A percentile compares a stretch with the other conserved stretches of the same genome.
phyloP scores from a whole-genome alignment of 2,888 invertebrate species.

The Dynastes grantii region DNA sequence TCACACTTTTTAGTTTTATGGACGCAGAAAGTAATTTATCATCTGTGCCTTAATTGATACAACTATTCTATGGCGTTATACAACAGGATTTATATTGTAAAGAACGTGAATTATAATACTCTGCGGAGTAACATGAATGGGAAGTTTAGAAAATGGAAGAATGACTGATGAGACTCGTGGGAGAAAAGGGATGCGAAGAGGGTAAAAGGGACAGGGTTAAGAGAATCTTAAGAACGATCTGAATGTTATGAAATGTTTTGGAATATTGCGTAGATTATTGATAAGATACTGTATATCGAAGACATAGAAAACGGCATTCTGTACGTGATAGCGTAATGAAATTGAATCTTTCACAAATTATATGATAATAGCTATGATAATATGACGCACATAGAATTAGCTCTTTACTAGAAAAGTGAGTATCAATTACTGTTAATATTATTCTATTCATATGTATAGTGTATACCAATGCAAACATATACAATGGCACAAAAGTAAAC shows the following conservation, averaged over 20 bases:
- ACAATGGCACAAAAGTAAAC: too few relatives aligned
- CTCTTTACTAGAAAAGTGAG: too few relatives aligned
- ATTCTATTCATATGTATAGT: too few relatives aligned
- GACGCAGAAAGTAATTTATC: conserved; percentile 27
- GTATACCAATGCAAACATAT: too few relatives aligned
- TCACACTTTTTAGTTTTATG: conserved; percentile 20
- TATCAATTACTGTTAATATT: too few relatives aligned
- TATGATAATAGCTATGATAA: conserved; percentile 13
- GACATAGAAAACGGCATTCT: background rate
- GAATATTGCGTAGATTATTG: conserved; percentile 40
- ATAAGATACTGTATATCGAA: conserved; percentile 28
- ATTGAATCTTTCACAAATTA: background rate
- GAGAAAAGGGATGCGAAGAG: conserved; percentile 46
- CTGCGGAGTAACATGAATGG: conserved; percentile 42
- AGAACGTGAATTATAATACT: conserved; percentile 47
- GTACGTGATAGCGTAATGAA: conserved; percentile 1
- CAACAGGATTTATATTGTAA: conserved; percentile 46
- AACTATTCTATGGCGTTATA: conserved; percentile 44
- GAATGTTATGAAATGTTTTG: conserved; percentile 38
- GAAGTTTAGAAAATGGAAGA: conserved; percentile 38
- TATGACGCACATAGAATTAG: background rate
- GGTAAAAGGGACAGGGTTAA: conserved; percentile 41
- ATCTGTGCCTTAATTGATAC: conserved; percentile 39
- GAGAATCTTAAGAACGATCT: conserved; percentile 43
- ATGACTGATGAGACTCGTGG: conserved; percentile 52